A percentile compares a stretch with the other conserved stretches of the same genome.
phyloP scores from a whole-genome alignment of 2,888 invertebrate genomes.

The Agrilus biguttatus region DNA sequence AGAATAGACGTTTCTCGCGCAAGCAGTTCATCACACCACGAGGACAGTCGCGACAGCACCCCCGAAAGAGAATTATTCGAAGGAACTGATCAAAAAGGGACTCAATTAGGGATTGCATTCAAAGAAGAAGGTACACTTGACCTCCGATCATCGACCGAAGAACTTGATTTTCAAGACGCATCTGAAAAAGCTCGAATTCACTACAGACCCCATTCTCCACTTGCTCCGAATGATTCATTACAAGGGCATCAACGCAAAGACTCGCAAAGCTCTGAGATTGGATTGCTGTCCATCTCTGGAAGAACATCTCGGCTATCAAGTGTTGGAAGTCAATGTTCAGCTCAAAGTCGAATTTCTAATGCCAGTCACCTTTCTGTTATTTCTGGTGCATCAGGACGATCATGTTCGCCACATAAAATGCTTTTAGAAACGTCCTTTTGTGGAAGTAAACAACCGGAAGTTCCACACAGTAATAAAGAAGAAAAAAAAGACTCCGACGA shows the following conservation, averaged over 20 bases:
- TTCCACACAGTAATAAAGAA: constrained; percentile 19
- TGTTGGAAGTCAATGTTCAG: constrained; percentile 59
- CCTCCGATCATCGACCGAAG: constrained; percentile 75
- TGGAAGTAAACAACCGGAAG: constrained; percentile 55
- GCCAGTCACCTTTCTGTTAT: constrained; percentile 41
- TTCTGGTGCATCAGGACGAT: constrained; percentile 36
- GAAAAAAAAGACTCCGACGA: constrained; percentile 30
- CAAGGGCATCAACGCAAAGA: constrained; percentile 33
- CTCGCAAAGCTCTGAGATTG: constrained; percentile 55
- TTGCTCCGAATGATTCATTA: constrained; percentile 17
- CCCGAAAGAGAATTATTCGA: constrained; percentile 62
- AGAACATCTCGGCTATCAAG: constrained; percentile 71
- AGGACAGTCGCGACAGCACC: constrained; percentile 68
- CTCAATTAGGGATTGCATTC: constrained; percentile 28
- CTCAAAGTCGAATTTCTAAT: constrained; percentile 32
- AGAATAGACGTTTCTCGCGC: constrained; percentile 82
- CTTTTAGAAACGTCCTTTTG: constrained; percentile 82
- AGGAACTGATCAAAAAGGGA: constrained; percentile 24
- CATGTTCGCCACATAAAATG: constrained; percentile 78
- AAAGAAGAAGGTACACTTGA: constrained; percentile 64
- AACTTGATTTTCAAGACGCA: constrained; percentile 68
- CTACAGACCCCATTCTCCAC: constrained; percentile 25
- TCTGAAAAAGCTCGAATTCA: constrained; percentile 20
- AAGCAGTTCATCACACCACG: constrained; percentile 74
- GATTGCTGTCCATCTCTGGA: constrained; percentile 59